These are phyloP conservation scores for Pseudomugil gertrudae DNA, from an alignment of 2,797 vertebrate genomes.

Conservation along the genomic window DNA sequence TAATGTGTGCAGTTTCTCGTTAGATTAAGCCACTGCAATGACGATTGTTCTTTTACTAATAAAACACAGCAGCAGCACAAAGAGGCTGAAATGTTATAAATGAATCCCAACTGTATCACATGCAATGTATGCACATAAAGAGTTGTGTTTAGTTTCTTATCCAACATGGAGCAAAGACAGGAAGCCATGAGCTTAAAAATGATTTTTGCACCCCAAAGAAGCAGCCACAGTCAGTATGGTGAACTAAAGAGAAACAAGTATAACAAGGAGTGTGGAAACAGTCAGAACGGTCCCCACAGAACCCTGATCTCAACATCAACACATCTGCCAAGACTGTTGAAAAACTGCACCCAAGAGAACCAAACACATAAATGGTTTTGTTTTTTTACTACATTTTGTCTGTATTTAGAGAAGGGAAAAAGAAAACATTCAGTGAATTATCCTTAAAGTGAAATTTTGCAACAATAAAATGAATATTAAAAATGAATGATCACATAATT, in stretches of 20 bases:
- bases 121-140: not conserved
- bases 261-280: not conserved
- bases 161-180: not conserved
- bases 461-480: no score
- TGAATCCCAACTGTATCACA: constrained; percentile 27
- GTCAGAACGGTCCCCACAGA: constrained; percentile 1
- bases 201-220: not conserved
- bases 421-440: no score
- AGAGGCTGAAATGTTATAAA: constrained; percentile 17
- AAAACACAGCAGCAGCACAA: constrained; percentile 33
- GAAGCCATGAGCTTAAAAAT: not conserved
- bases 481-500: no score
- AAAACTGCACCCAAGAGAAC: not conserved
- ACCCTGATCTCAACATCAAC: not conserved
- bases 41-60: constrained; percentile 36
- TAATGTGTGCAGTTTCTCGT: constrained; percentile 38
- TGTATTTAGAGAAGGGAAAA: no score
- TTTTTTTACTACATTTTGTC: not conserved
- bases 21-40: constrained; percentile 40
- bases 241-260: not conserved
- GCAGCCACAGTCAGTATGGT: not conserved
- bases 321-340: constrained; percentile 7
- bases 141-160: not conserved
- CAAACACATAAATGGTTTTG: not conserved
- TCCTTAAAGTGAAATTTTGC: no score